Base-by-base conservation (phyloP, 2,797 vertebrate species). In the Mallotus villosus region DNA sequence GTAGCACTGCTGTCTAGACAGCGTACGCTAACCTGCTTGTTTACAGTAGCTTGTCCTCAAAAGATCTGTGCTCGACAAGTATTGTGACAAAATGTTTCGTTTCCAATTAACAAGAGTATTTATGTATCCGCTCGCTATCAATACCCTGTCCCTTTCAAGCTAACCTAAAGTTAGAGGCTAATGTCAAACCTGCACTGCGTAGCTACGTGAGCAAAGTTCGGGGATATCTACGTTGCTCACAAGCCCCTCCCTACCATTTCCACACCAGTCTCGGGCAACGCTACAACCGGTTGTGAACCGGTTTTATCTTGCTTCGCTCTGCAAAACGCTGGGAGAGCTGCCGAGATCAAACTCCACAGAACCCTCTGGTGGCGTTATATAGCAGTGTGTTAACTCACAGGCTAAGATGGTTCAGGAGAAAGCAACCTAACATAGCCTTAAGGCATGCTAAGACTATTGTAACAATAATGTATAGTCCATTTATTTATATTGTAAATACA, bases 271-370 rank as follows among this genome's bases (percentile, higher is more conserved):
- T 34, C 3, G 19, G 11, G 27, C 46, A n/a, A 55, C 25, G 27
- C 37, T 61, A 27, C 46, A 67, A 68, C 68, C 69, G 29, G 21
- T 29, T 16, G 25, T 11, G 22, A 78, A 78, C 82, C 68, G 76
- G 84, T 80, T 83, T 70, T 2, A 78, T 53, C 81, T 69, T 17
- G 81, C 68, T 80, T 60, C n/a, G 27, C 63, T 49, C 60, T 69
- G 77, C 46, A 49, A n/a, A 57, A 51, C 34, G 29, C 6, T 7
- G 32, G 5, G 4, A 1, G 22, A 3, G 63, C 25, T 41, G 24
- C 4, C 19, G 25, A 19, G 21, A 29, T 17, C 27, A 14, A 24
- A 16, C 61, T 73, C 60, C 5, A n/a, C 32, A 19, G 65, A 19
- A 25, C 37, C 79, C 62, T 67, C 82, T 73, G 58, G 34, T 73